Conservation (phyloP, 2,888 invertebrate species). For the Tipula unca region DNA sequence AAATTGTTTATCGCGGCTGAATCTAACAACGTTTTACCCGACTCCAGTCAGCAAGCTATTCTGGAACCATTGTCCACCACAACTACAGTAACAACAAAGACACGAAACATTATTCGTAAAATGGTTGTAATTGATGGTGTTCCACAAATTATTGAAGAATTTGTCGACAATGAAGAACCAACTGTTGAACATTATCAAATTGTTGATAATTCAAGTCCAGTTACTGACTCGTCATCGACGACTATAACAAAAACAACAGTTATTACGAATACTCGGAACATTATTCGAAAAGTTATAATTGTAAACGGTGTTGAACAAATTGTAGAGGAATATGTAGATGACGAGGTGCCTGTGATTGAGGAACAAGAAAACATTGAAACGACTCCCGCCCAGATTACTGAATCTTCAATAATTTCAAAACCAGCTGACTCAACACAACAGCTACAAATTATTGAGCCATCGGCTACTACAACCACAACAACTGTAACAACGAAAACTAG, state of each 20-base stretch:
- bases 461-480: conserved; percentile 43
- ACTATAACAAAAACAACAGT: conserved; percentile 35
- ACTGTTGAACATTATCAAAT: not conserved
- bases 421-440: not conserved
- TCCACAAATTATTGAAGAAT: conserved; percentile 73
- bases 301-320: conserved; percentile 78
- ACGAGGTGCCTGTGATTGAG: conserved; percentile 51
- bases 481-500: conserved; percentile 66
- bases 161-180: conserved; percentile 51
- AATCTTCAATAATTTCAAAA: not conserved
- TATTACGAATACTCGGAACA: conserved; percentile 64
- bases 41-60: not conserved
- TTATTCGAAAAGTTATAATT: conserved; percentile 66
- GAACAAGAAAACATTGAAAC: not conserved
- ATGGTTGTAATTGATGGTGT: conserved; percentile 73
- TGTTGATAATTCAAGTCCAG: not conserved
- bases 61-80: not conserved
- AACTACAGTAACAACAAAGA: conserved; percentile 54
- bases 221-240: not conserved
- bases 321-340: conserved; percentile 74
- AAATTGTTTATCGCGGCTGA: not conserved
- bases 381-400: not conserved
- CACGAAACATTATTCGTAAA: conserved; percentile 64
- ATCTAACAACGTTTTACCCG: not conserved
- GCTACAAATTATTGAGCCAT: not conserved